phyloP scores from a whole-genome alignment of 2,888 invertebrate species.

The Myopa tessellatipennis region DNA sequence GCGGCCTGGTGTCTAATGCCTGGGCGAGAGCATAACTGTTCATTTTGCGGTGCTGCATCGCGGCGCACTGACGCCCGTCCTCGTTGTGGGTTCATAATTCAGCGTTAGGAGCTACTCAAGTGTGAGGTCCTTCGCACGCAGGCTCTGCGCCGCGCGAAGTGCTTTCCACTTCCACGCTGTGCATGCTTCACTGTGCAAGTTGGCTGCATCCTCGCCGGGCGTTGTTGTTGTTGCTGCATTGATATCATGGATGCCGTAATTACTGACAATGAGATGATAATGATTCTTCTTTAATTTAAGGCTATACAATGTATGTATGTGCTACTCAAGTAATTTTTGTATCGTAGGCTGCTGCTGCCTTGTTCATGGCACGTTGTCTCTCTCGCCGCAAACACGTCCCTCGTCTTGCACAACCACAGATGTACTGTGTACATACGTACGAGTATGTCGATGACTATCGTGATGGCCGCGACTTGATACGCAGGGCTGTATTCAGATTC shows the following conservation, averaged over 20 bases:
- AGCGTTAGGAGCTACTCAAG: constrained; percentile 24
- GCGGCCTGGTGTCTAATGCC: constrained; percentile 1
- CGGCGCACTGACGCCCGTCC: background rate
- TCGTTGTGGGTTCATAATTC: background rate
- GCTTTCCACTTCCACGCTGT: constrained; percentile 23
- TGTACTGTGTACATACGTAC: too few relatives aligned
- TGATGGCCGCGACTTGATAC: too few relatives aligned
- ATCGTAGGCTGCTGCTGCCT: too few relatives aligned
- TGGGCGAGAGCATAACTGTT: background rate
- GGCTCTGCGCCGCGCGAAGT: constrained; percentile 23
- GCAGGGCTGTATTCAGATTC: background rate
- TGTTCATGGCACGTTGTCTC: too few relatives aligned
- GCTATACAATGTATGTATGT: constrained; percentile 47
- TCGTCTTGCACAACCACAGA: too few relatives aligned
- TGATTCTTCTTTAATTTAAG: constrained; percentile 61
- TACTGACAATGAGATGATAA: constrained; percentile 58
- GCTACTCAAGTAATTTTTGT: background rate
- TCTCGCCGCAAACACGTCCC: too few relatives aligned
- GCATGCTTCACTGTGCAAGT: constrained; percentile 3
- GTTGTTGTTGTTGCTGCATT: constrained; percentile 14
- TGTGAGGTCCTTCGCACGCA: constrained; percentile 34
- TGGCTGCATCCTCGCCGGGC: constrained; percentile 18
- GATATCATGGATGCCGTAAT: constrained; percentile 52
- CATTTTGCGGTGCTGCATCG: background rate
- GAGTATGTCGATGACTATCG: too few relatives aligned